Evolutionary conservation across 2,888 invertebrate species (phyloP), one percentile per base, ranked within the genome.

Genomic region (Lasius fuliginosus): DNA sequence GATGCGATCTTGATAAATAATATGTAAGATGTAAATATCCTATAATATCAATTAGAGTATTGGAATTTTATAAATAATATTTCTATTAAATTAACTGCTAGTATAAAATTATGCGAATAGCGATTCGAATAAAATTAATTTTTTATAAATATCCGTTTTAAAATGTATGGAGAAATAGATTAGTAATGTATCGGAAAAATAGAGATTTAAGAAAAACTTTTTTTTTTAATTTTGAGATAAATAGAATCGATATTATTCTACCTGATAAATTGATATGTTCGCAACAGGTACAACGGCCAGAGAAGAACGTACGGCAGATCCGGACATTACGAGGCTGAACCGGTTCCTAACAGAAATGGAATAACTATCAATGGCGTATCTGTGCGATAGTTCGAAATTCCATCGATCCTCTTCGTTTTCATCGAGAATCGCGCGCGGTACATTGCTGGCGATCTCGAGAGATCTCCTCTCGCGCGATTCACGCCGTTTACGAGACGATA

Each of bases 351-450:
- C 86, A 95, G 95, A 86, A 96, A 96, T 69, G 97, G 97, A 33
- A 97, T 98, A 92, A 98, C 98, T 65, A 98, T 98, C 91, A 98
- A 98, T 93, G 98, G 98, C 11, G 98, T 98, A 68, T 97, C 98
- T 58, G 98, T 98, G 73, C 97, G 98, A 95, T 98, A 96, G 95
- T 91, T 89, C 11, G 42, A 77, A 58, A 62, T 74, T 79, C 36
- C 33, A 58, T 65, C 27, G 15, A 8, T 15, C 27, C n/a, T 58
- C 42, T 42, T 64, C 18, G 40, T 69, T 18, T 33, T 62, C 36
- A 4, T 36, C 73, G 46, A 33, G 4, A 81, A 81, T 62, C 46
- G 71, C 18, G 42, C 58, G 42, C 30, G 15, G 27, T 40, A 68
- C 27, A 69, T n/a, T 49, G 69, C 33, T 46, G 15, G 1, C 69